A percentile compares a stretch with the other conserved stretches of the same genome.
Conservation (phyloP, 2,113 vertebrate species). For the Hystrix brachyura region DNA sequence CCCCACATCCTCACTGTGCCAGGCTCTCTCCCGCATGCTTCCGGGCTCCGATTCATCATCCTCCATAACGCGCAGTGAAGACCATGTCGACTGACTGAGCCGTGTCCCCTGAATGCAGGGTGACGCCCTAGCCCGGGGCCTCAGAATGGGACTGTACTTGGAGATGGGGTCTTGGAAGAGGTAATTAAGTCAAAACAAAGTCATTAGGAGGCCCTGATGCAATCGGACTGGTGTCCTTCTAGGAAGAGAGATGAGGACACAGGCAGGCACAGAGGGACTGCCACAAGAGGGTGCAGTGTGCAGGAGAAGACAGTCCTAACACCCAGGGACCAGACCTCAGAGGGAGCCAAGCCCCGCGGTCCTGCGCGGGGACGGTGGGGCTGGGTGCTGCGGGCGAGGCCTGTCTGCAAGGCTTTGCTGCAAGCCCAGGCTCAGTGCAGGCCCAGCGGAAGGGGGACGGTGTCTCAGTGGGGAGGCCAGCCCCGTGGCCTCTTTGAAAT, state of each 20-base stretch:
- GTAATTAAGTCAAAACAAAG: background rate
- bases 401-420: background rate
- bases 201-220: background rate
- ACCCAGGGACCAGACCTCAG: no score
- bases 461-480: background rate
- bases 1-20: background rate
- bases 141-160: background rate
- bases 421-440: no score
- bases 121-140: background rate
- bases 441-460: background rate
- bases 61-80: background rate
- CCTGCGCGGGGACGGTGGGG: background rate
- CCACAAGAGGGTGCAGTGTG: background rate
- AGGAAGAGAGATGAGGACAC: background rate
- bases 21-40: background rate
- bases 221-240: background rate
- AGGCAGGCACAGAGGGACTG: no score
- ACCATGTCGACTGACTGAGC: rapidly evolving
- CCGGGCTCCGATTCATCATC: background rate
- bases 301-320: background rate
- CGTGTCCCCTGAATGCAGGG: background rate
- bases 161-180: background rate
- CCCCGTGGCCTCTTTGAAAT: background rate
- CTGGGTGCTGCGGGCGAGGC: rapidly evolving
- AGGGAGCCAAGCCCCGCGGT: background rate